A percentile compares a stretch with the other conserved stretches of the same genome.
phyloP scores from a whole-genome alignment of 2,888 invertebrate genomes.

The Micropterix aruncella region DNA sequence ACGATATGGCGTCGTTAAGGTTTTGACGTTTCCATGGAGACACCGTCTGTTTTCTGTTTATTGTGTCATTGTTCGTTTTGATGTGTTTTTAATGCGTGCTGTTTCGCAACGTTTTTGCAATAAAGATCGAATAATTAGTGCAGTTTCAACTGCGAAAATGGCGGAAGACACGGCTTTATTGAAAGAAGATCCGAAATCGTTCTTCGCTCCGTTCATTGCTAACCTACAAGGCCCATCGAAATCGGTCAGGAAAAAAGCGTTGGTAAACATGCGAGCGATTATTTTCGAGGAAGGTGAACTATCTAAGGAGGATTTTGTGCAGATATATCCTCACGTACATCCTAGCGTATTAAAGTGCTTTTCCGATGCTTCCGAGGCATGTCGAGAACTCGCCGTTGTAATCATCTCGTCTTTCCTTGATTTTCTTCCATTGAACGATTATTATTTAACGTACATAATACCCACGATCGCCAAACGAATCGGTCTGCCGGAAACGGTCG shows the following conservation, averaged over 20 bases:
- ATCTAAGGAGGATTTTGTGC: slow-evolving; percentile 23
- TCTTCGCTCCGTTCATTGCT: slow-evolving; percentile 1
- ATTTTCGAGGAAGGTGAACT: slow-evolving; percentile 27
- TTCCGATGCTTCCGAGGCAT: slow-evolving; percentile 45
- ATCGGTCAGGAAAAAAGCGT: slow-evolving; percentile 36
- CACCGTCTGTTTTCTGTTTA: no score
- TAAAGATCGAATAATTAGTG: neutral
- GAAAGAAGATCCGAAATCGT: neutral
- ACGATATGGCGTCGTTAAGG: no score
- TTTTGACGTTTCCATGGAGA: no score
- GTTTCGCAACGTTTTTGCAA: no score
- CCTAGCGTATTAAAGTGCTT: slow-evolving; percentile 30
- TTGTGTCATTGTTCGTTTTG: no score
- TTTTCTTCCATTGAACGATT: slow-evolving; percentile 49
- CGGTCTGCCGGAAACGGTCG: slow-evolving; percentile 57
- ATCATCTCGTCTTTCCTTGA: slow-evolving; percentile 42
- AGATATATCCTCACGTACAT: slow-evolving; percentile 26
- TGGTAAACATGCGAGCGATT: slow-evolving; percentile 37
- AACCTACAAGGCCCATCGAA: slow-evolving; percentile 45
- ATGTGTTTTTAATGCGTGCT: neutral
- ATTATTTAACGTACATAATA: slow-evolving; percentile 59
- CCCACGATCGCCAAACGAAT: slow-evolving; percentile 65
- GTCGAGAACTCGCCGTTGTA: slow-evolving; percentile 41
- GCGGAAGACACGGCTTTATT: neutral
- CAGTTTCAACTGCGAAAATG: neutral